These are phyloP conservation scores for Steatornis caripensis DNA, from an alignment of 2,113 vertebrate species.

Conservation along the genomic window DNA sequence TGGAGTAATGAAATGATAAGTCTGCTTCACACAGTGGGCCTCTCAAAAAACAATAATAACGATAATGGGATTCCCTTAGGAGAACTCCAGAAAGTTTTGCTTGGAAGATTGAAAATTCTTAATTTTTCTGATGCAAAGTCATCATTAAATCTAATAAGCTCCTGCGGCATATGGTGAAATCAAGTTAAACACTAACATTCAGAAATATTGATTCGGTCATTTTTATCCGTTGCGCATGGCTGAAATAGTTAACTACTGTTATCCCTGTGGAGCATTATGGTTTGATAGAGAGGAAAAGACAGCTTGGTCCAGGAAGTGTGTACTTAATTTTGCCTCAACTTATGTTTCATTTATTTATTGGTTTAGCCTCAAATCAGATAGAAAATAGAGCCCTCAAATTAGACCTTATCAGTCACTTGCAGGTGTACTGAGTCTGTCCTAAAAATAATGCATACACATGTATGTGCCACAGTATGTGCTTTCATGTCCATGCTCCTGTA, in stretches of 20 bases:
- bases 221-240: background rate
- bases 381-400: background rate
- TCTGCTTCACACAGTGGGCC: slow-evolving; percentile 48
- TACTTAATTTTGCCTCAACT: background rate
- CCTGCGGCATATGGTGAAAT: slow-evolving; percentile 5
- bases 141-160: slow-evolving; percentile 40
- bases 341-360: background rate
- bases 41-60: slow-evolving; percentile 35
- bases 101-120: slow-evolving; percentile 16
- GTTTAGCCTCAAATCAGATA: background rate
- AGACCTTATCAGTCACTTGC: background rate
- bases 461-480: background rate
- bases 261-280: background rate
- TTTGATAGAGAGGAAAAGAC: background rate
- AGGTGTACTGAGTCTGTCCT: background rate
- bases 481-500: background rate
- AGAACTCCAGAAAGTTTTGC: slow-evolving; percentile 2
- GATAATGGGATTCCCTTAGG: background rate
- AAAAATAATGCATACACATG: background rate
- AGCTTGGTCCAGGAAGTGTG: background rate
- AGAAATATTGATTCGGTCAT: background rate
- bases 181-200: background rate
- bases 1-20: slow-evolving; percentile 59
- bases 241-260: background rate
- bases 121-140: slow-evolving; percentile 48